These are phyloP conservation scores for Argyrosomus japonicus DNA, from an alignment of 2,113 vertebrate species.

Conservation along the genomic window DNA sequence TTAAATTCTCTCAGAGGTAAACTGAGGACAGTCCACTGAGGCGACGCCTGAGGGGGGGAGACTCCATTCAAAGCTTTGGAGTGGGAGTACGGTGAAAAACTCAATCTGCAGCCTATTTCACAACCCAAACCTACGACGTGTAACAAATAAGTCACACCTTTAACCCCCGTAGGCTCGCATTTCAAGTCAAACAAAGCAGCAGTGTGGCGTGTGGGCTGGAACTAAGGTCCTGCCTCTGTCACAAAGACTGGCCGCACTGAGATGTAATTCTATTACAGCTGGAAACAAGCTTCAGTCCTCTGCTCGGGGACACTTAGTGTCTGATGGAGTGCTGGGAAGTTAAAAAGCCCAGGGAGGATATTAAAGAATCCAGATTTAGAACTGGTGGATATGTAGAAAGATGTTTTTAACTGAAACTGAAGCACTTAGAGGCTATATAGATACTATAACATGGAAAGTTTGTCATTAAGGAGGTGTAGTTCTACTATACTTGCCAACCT, in stretches of 20 bases:
- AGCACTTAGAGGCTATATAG: neutral
- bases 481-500: too few species aligned
- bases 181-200: conserved; percentile 40
- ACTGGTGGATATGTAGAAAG: neutral
- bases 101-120: conserved; percentile 1
- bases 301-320: conserved; percentile 23
- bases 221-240: conserved; percentile 11
- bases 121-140: conserved; percentile 26
- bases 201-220: conserved; percentile 38
- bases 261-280: conserved; percentile 44
- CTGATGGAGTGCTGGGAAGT: conserved; percentile 42
- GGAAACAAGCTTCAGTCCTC: conserved; percentile 26
- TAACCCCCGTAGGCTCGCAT: neutral
- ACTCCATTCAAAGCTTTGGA: neutral
- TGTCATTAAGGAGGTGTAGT: neutral
- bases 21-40: conserved; percentile 17
- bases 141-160: conserved; percentile 36
- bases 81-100: neutral
- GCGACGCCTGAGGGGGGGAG: neutral
- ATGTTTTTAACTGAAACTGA: neutral
- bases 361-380: conserved; percentile 16
- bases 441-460: neutral
- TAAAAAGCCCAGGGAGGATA: conserved; percentile 20
- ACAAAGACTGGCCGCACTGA: conserved; percentile 25
- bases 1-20: conserved; percentile 12